Evolutionary conservation across 2,797 vertebrate genomes (phyloP).

Genomic region (Hemitrygon akajei): DNA sequence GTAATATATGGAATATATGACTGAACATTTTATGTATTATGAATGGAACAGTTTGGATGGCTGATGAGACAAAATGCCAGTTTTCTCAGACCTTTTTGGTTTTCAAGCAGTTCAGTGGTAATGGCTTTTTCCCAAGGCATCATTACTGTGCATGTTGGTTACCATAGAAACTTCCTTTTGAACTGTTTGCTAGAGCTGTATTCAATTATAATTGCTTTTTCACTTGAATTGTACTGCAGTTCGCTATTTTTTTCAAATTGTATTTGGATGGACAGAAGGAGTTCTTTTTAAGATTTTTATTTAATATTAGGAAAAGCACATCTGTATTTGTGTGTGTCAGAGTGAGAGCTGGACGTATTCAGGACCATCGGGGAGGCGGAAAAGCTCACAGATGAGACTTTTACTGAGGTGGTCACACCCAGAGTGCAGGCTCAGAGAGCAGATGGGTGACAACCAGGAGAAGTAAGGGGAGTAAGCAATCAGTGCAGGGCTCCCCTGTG

Average conservation of each 20-base stretch:
- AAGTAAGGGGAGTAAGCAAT: too few species aligned
- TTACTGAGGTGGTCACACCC: too few species aligned
- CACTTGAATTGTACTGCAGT: slow-evolving; percentile 15
- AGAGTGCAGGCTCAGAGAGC: too few species aligned
- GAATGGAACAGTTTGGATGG: not conserved
- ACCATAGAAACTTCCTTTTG: slow-evolving; percentile 40
- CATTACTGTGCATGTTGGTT: slow-evolving; percentile 44
- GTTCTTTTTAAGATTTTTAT: not conserved
- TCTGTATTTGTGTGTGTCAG: not conserved
- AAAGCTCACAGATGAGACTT: too few species aligned
- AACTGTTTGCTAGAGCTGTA: slow-evolving; percentile 30
- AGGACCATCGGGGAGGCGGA: too few species aligned
- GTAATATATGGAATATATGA: not conserved
- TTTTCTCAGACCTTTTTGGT: not conserved
- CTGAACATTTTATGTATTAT: not conserved
- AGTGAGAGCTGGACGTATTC: too few species aligned
- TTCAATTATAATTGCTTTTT: slow-evolving; percentile 34
- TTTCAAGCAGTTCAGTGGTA: slow-evolving; percentile 41
- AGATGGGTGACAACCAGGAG: too few species aligned
- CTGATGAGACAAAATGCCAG: slow-evolving; percentile 3
- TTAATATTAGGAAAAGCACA: slow-evolving; percentile 38
- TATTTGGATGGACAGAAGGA: not conserved
- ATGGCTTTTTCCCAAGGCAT: slow-evolving; percentile 46
- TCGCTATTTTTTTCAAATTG: not conserved
- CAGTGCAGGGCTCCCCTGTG: too few species aligned